Percentiles rank a stretch among this genome's conserved stretches.
These are phyloP conservation scores for Latrodectus hesperus DNA, from an alignment of 2,888 invertebrate genomes.

Conservation along the genomic window DNA sequence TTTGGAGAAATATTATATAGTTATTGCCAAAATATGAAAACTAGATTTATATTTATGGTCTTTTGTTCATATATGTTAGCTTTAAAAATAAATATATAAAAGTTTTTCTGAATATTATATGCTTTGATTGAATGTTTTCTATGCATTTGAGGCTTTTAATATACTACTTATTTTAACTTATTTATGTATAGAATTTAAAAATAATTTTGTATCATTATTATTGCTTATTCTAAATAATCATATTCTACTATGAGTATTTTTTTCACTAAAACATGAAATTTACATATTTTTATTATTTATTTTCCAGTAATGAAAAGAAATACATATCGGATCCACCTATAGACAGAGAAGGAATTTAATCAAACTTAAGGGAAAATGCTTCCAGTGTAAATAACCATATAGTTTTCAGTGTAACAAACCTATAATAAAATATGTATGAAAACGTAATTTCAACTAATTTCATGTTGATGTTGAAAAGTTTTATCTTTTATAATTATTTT, in stretches of 20 bases:
- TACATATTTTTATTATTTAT: background rate
- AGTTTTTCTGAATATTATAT: too few species aligned
- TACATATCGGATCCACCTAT: slow-evolving; percentile 43
- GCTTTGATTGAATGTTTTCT: too few species aligned
- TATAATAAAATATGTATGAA: background rate
- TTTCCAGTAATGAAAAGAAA: slow-evolving; percentile 49
- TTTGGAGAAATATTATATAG: too few species aligned
- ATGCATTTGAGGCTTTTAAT: too few species aligned
- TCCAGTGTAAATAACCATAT: background rate
- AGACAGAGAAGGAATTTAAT: slow-evolving; percentile 51
- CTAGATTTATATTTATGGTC: too few species aligned
- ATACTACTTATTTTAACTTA: too few species aligned
- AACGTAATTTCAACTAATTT: background rate
- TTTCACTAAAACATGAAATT: background rate
- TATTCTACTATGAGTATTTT: background rate
- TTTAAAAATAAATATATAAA: too few species aligned
- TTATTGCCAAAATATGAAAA: too few species aligned
- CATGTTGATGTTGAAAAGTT: background rate
- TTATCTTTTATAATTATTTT: background rate
- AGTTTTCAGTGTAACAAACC: background rate
- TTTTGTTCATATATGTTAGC: too few species aligned
- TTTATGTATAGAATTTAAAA: background rate
- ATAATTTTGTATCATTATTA: background rate
- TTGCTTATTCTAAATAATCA: background rate
- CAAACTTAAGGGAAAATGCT: background rate